Percentiles rank a stretch among this genome's conserved stretches.
Conservation (phyloP, 2,797 vertebrate species). For the Protosalanx chinensis region DNA sequence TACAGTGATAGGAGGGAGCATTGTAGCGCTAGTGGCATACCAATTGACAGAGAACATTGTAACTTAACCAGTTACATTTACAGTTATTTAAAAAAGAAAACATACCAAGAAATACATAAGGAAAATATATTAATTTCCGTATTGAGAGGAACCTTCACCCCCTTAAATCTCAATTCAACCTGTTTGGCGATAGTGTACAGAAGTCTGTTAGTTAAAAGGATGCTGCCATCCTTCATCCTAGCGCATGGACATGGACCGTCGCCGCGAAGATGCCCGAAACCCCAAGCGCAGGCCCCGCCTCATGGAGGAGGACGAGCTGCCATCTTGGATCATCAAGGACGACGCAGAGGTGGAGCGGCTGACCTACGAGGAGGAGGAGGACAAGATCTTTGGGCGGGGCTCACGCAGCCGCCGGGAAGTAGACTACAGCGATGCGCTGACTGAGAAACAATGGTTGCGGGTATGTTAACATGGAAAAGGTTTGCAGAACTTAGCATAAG, state of each 20-base stretch:
- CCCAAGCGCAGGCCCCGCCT: slow-evolving; percentile 92
- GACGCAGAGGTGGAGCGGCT: slow-evolving; percentile 95
- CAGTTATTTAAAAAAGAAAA: too few species aligned
- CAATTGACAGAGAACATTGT: too few species aligned
- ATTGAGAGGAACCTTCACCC: too few species aligned
- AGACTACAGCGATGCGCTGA: slow-evolving; percentile 95
- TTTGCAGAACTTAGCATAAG: too few species aligned
- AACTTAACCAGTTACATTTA: too few species aligned
- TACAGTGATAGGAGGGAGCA: too few species aligned
- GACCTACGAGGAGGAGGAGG: slow-evolving; percentile 94
- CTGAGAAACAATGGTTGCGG: slow-evolving; percentile 97
- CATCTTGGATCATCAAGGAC: slow-evolving; percentile 97
- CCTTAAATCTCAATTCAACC: background rate
- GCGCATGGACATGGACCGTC: slow-evolving; percentile 97
- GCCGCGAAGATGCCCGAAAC: slow-evolving; percentile 92
- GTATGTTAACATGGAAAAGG: slow-evolving; percentile 59
- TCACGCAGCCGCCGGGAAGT: slow-evolving; percentile 93
- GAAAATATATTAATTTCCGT: too few species aligned
- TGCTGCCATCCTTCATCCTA: slow-evolving; percentile 37
- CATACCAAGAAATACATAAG: too few species aligned
- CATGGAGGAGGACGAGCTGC: slow-evolving; percentile 96
- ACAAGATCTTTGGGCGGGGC: slow-evolving; percentile 94
- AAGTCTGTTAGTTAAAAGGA: background rate
- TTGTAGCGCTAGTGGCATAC: too few species aligned
- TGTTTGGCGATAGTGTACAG: too few species aligned